Percentiles rank a stretch among this genome's conserved stretches.
Evolutionary conservation across 2,113 vertebrate species (phyloP).

Genomic region (Hoplias malabaricus): DNA sequence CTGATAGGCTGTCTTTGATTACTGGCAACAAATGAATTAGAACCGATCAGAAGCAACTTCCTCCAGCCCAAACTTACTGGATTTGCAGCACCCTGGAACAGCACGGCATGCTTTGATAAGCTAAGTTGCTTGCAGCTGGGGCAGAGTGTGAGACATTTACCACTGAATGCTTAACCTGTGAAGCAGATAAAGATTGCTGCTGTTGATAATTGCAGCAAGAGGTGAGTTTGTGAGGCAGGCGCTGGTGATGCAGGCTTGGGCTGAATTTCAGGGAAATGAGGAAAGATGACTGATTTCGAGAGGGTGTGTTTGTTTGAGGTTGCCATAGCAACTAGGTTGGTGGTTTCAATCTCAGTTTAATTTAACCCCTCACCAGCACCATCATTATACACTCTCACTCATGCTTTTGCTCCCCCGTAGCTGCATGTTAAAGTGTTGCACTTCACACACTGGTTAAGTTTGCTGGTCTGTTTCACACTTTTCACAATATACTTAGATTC

Average conservation of each 20-base stretch:
- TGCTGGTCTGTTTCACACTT: not conserved
- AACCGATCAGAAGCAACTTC: not conserved
- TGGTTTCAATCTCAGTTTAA: conserved; percentile 22
- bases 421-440: not conserved
- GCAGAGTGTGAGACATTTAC: not conserved
- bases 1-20: not conserved
- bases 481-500: not conserved
- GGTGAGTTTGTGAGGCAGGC: not conserved
- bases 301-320: conserved; percentile 12
- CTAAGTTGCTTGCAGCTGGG: not conserved
- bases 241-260: not conserved
- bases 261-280: conserved; percentile 16
- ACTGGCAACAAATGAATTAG: not conserved
- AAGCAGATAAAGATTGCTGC: not conserved
- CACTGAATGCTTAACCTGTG: not conserved
- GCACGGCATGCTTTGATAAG: not conserved
- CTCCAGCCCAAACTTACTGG: not conserved
- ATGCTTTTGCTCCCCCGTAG: not conserved
- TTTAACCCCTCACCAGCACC: not conserved
- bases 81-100: not conserved
- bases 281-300: conserved; percentile 4
- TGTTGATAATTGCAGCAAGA: not conserved
- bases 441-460: not conserved
- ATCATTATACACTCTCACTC: not conserved
- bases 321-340: conserved; percentile 14